Evolutionary conservation across 2,888 invertebrate species (phyloP), one percentile per base, ranked within the genome.

Genomic region (Empis stercorea): DNA sequence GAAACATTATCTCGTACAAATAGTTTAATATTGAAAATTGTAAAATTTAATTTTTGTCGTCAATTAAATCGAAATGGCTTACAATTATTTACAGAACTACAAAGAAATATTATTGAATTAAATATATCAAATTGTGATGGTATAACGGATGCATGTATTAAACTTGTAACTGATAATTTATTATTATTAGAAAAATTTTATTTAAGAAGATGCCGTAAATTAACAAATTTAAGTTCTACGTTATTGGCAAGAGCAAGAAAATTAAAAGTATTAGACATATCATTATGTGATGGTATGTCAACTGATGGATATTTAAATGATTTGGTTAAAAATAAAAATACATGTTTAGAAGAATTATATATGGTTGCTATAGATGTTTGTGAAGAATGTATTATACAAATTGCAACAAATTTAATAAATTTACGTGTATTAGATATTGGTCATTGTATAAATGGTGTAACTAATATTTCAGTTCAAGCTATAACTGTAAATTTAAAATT

Each of bases 381-480:
- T 56, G 79, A 84, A 59, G 70, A 69, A 52, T 75, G 78, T 27
- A 66, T 84, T 6, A 74, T 78, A 45, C 70, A 71, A 57, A 71
- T 84, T 47, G 76, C 80, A 10, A 72, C 73, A 55, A 72, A 71
- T 53, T 66, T 81, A 47, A 73, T 74, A 1, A 74, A 75, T 48
- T 65, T 85, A 39, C 71, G 68, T 1, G 64, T 71, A 17, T 67
- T 86, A 17, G 79, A 84, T 60, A 61, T 85, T 41, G 79, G 79
- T 48, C 78, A 76, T 54, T 84, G 84, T 60, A 78, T 80, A 54
- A 78, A 76, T 66, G 79, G 77, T n/a, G 78, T 84, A 1, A 82
- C 82, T 4, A 82, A 85, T 59, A 71, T 72, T 49, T 78, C 78
- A 15, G 71, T 84, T 45, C 79, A 84, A 68, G 76, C 75, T 38